Base-by-base conservation (phyloP, 1,140 invertebrate genomes). In the Caenorhabditis brenneri region DNA sequence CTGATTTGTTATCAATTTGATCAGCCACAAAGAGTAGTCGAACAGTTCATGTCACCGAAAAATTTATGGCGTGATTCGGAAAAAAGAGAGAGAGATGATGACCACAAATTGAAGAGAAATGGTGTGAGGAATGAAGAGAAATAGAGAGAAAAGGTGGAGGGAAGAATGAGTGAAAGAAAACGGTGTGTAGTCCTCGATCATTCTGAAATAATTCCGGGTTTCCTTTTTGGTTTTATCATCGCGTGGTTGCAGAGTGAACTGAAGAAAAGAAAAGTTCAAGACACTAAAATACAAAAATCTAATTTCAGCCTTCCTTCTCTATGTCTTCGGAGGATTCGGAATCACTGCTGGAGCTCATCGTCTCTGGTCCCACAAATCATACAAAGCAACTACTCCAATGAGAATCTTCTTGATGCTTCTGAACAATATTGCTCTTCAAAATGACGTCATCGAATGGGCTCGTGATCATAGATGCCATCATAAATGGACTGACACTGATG, bases 381-480 rank as follows among this genome's bases (percentile, higher is more conserved):
- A 97, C 92, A 97, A 97, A 92, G 97, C 96, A 6, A 96, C 94
- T 91, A 94, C 94, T 92, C 96, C 95, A 1, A 92, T 97, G 1
- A 92, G 94, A 84, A 55, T 96, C 0, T 91, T 97, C 24, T 92
- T 98, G 58, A 93, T 94, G 15, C 88, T 95, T 7, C 94, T 93
- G 83, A 95, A 97, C 88, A 95, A 95, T 0, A 90, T 96, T 24
- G 95, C 96, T n/a, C 95, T 96, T 33, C 92, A 97, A 95, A 96
- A 98, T 92, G 94, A 95, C 78, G 94, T 95, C n/a, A 94, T 95
- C 83, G 96, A 97, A 90, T 98, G 97, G 96, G 93, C 94, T 0
- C 93, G 96, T 82, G 96, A 98, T 91, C 97, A 99, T 92, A 93
- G 97, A 86, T 95, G 97, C 84, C 97, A 98, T 91, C 97, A 98